Conservation (phyloP, 2,113 vertebrate species). For the Procavia capensis region DNA sequence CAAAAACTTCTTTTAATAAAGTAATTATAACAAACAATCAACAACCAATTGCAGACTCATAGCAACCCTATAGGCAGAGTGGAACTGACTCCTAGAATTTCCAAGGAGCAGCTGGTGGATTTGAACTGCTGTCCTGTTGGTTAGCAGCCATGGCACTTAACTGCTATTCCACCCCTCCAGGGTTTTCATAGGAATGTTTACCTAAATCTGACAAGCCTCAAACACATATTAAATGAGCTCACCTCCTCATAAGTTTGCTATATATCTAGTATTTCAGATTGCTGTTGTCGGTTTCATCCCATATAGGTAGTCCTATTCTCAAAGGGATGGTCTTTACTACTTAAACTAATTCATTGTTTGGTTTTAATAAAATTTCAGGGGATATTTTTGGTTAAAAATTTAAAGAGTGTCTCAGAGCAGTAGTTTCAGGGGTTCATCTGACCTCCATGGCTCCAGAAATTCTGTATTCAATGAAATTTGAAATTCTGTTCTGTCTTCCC, state of each 20-base stretch:
- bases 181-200: too few relatives aligned
- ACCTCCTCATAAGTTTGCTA: background rate
- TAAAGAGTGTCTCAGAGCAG: background rate
- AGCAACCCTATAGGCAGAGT: too few relatives aligned
- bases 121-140: too few relatives aligned
- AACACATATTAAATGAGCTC: background rate
- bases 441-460: background rate
- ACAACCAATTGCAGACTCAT: too few relatives aligned
- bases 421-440: background rate
- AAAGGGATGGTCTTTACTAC: too few relatives aligned
- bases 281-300: too few relatives aligned
- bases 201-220: background rate
- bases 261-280: background rate
- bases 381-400: background rate
- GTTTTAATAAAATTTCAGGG: background rate
- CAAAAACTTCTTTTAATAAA: background rate
- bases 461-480: background rate
- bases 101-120: too few relatives aligned
- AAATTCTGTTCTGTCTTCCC: background rate
- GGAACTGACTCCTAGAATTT: too few relatives aligned
- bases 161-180: too few relatives aligned
- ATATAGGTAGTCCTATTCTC: too few relatives aligned
- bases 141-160: too few relatives aligned
- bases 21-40: background rate
- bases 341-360: background rate